Base-by-base conservation (phyloP, 2,797 vertebrate genomes). In the Sardinella longiceps region DNA sequence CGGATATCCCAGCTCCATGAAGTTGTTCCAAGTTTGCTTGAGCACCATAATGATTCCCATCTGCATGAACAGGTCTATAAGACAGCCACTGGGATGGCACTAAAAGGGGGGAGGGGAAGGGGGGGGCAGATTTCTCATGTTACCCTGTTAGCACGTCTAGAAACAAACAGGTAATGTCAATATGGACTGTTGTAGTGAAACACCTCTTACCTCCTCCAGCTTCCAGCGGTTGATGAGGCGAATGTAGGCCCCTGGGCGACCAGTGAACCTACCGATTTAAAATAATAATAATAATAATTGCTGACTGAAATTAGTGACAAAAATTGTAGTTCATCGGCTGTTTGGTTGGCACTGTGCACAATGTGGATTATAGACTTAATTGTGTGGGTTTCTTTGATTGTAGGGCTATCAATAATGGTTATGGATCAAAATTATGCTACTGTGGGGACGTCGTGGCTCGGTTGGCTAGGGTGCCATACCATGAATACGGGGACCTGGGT, bases 201-300 rank as follows among this genome's bases (percentile, higher is more conserved):
- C 30, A 6, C 28, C 33, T 90, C 95, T 96, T 95, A 99, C 98
- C 96, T 99, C 98, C 91, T 99, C 98, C 91, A 99, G 93, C 88
- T 98, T 96, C 98, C 98, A 99, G 90, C 98, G 97, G 92, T 98
- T 96, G 92, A 99, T 99, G 87, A 99, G 97, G 93, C 99, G 98
- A 94, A 98, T 99, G 93, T 99, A 99, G 90, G 98, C 98, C 87
- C 98, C 98, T 77, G 98, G 98, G 88, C 98, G 96, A 84, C 98
- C 98, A 86, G 98, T 98, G 94, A 99, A 99, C 94, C 98, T 96
- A 92, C 92, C 86, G n/a, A 90, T 28, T 60, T 4, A 43, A 77
- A 6, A 39, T 5, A 74, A 39, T 39, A 39, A 74, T 37, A 18
- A 77, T n/a, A n/a, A n/a, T n/a, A n/a, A n/a, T n/a, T n/a, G 43